These are phyloP conservation scores for Calephelis perditalis DNA, from an alignment of 2,888 invertebrate genomes.

Conservation along the genomic window DNA sequence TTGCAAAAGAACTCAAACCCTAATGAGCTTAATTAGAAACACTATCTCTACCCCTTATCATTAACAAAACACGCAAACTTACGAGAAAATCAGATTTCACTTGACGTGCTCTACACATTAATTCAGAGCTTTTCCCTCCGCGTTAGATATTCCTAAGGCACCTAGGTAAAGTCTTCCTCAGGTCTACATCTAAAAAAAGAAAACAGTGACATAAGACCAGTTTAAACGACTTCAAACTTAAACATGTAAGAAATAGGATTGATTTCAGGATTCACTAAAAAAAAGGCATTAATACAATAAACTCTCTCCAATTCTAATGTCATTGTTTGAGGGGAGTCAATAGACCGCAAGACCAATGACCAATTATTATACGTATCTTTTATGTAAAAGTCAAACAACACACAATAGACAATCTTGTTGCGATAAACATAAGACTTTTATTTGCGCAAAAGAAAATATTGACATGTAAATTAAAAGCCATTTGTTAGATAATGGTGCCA, in stretches of 20 bases:
- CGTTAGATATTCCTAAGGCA: conserved; percentile 45
- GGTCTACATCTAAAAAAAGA: conserved; percentile 38
- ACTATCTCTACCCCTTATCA: background rate
- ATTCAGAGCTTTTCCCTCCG: conserved; percentile 1
- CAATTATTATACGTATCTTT: conserved; percentile 8
- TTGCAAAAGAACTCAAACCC: no score
- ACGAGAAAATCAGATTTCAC: conserved; percentile 38
- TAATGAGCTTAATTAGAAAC: background rate
- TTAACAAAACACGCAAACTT: conserved; percentile 21
- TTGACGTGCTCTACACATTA: conserved; percentile 22
- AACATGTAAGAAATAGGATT: conserved; percentile 24
- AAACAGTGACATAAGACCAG: conserved; percentile 9
- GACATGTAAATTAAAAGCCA: conserved; percentile 1
- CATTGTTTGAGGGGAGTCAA: conserved; percentile 44
- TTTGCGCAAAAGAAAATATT: background rate
- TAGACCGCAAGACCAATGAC: conserved; percentile 22
- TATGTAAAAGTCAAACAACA: background rate
- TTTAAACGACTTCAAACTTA: conserved; percentile 31
- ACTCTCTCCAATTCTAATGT: conserved; percentile 56
- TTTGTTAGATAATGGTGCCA: no score
- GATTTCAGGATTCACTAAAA: conserved; percentile 25
- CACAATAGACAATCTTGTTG: conserved; percentile 4
- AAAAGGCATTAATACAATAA: conserved; percentile 44
- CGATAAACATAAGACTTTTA: background rate
- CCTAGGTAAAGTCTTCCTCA: conserved; percentile 33